Percentiles rank a stretch among this genome's conserved stretches.
Conservation (phyloP, 2,888 invertebrate genomes). For the Sipha maydis region DNA sequence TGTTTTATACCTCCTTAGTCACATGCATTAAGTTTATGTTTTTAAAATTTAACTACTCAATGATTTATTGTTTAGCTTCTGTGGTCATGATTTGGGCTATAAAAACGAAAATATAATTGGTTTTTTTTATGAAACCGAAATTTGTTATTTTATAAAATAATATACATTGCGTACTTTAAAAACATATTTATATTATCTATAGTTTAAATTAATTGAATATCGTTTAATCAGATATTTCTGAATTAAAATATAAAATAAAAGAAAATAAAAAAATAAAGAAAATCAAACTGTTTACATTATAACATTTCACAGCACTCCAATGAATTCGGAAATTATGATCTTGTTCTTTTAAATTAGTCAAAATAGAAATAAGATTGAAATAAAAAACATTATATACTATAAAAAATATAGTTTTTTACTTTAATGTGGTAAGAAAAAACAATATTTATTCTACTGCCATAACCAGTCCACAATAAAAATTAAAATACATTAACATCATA, state of each 20-base stretch:
- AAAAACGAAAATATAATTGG: too few relatives aligned
- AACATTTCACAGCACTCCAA: background rate
- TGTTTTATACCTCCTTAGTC: too few relatives aligned
- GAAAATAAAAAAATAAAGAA: background rate
- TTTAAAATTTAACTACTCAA: too few relatives aligned
- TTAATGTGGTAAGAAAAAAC: too few relatives aligned
- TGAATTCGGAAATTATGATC: conserved; percentile 30
- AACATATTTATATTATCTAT: background rate
- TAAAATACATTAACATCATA: too few relatives aligned
- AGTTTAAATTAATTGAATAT: background rate
- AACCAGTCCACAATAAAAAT: too few relatives aligned
- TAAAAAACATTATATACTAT: too few relatives aligned
- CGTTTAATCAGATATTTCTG: background rate
- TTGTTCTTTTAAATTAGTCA: background rate
- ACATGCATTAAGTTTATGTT: too few relatives aligned
- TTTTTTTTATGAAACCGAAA: background rate
- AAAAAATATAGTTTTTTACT: too few relatives aligned
- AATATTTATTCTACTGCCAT: too few relatives aligned
- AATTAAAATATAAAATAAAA: background rate
- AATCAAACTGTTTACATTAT: background rate
- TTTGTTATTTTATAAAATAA: background rate
- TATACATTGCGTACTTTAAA: background rate
- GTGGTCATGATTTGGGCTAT: too few relatives aligned
- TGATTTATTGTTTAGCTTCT: too few relatives aligned
- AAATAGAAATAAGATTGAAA: background rate